Evolutionary conservation across 2,797 vertebrate genomes (phyloP), one percentile per base, ranked within the genome.

Genomic region (Clarias pachynema): DNA sequence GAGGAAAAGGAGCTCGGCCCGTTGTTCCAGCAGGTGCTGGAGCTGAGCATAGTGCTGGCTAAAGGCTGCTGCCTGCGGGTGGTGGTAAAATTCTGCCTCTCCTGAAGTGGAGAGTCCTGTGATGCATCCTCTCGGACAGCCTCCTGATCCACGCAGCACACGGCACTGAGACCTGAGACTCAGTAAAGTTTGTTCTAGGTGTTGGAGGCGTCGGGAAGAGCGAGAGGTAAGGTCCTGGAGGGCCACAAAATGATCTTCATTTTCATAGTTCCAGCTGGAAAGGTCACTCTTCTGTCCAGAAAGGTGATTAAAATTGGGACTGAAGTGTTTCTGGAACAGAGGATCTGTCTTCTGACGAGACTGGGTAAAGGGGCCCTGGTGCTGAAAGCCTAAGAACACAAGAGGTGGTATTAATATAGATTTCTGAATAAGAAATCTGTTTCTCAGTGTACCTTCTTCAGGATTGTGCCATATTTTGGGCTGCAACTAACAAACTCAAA

Each of bases 1-100:
- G 4, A 92, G 84, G 29, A 95, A 91, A 4, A 95, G 91, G 81
- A 96, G 92, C 88, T 92, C 88, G 24, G 94, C 90, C 8, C 94
- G 90, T 86, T 95, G 92, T 77, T 94, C 92, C 82, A 95, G 78
- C n/a, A 95, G 93, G 53, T 63, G 87, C 56, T 91, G 88, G 40
- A 95, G 91, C 82, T 90, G 85, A 59, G 84, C 87, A 82, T 93
- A 94, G 72, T 91, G 90, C 4, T 84, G 88, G 81, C 90, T 90
- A 7, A 95, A 84, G 59, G 40, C 22, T 59, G 88, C 72, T 10
- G 86, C 87, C 12, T 90, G 89, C 4, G 89, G 85, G 44, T 91
- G 91, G 40, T 90, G 57, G 83, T 90, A 84, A 68, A 95, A 89
- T 34, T 84, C 80, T 0, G 83, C 78, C 29, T 92, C 92, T 7